Evolutionary conservation across 2,888 invertebrate species (phyloP), one percentile per base, ranked within the genome.

Genomic region (Torymus auratus): DNA sequence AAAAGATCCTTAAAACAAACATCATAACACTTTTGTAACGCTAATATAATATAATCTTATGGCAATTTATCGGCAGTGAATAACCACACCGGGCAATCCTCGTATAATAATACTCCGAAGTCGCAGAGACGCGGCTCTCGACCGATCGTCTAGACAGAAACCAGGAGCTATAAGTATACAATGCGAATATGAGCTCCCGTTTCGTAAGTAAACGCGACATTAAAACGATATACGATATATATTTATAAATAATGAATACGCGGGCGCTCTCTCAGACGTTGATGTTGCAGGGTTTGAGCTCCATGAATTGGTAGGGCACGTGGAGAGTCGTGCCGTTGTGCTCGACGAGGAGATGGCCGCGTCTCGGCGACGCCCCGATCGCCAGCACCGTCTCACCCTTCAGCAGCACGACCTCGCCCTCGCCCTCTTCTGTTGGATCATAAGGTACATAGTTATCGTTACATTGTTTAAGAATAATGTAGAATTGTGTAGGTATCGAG

Each of bases 311-410:
- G 91, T 95, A 96, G 79, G 96, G 96, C 84, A 96, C 96, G 88
- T 96, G 95, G 81, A 95, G 92, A 84, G 94, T 95, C 86, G 93
- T 92, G 84, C 93, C 94, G 87, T 95, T 95, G 90, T 95, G 94
- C 92, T 97, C 97, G 84, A 98, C 97, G 85, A 96, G 93, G 85
- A 98, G 93, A 92, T 96, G 97, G 0, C 98, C 98, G 85, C 97
- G 94, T 79, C 95, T 94, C 74, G 94, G 93, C 60, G 98, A 97
- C 68, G 97, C 96, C 83, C 98, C 97, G 61, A 97, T 94, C 71
- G 97, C 98, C 79, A 96, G 93, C 84, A 98, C 98, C 70, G 95
- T 93, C 91, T 97, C 97, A 77, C 98, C 97, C 91, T 96, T 95
- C 87, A 95, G 93, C 79, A 96, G 90, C 69, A 94, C 93, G 50